A percentile compares a stretch with the other conserved stretches of the same genome.
These are phyloP conservation scores for Ichneumoninae sp. DNA, from an alignment of 2,888 invertebrate species.

Conservation along the genomic window DNA sequence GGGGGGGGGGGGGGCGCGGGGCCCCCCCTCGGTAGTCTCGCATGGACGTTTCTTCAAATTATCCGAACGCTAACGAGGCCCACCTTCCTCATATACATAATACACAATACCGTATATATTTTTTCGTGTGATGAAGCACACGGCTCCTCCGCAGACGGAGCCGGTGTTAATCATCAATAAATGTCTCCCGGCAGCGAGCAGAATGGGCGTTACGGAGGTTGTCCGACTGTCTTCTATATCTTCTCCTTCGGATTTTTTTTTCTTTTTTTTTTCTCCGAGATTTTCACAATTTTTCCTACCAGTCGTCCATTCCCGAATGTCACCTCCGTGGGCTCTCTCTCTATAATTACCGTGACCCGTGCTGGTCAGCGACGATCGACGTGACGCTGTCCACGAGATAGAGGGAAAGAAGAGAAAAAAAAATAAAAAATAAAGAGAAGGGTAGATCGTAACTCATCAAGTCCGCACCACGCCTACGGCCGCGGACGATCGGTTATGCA, in stretches of 20 bases:
- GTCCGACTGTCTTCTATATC: slow-evolving; percentile 53
- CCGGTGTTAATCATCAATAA: slow-evolving; percentile 64
- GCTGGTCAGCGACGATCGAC: slow-evolving; percentile 57
- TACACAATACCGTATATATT: slow-evolving; percentile 14
- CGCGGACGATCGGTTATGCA: slow-evolving; percentile 57
- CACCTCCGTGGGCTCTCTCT: slow-evolving; percentile 14
- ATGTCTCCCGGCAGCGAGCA: slow-evolving; percentile 50
- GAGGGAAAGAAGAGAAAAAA: slow-evolving; percentile 18
- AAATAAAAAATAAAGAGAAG: slow-evolving; percentile 69
- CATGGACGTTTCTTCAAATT: slow-evolving; percentile 61
- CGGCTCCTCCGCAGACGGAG: slow-evolving; percentile 4
- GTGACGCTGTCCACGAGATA: slow-evolving; percentile 18
- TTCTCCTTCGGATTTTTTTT: slow-evolving; percentile 19
- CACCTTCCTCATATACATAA: slow-evolving; percentile 55
- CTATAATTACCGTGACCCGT: slow-evolving; percentile 73
- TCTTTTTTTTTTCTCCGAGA: slow-evolving; percentile 29
- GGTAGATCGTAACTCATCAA: slow-evolving; percentile 76
- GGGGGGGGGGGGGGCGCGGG: not conserved
- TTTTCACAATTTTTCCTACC: slow-evolving; percentile 49
- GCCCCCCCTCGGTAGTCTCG: slow-evolving; percentile 20
- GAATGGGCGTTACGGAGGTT: slow-evolving; percentile 64
- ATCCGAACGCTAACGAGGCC: slow-evolving; percentile 63
- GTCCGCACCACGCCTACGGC: slow-evolving; percentile 75
- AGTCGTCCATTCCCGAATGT: not conserved
- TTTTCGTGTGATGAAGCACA: slow-evolving; percentile 31